phyloP scores from a whole-genome alignment of 2,888 invertebrate species.

The Phaedon cochleariae region DNA sequence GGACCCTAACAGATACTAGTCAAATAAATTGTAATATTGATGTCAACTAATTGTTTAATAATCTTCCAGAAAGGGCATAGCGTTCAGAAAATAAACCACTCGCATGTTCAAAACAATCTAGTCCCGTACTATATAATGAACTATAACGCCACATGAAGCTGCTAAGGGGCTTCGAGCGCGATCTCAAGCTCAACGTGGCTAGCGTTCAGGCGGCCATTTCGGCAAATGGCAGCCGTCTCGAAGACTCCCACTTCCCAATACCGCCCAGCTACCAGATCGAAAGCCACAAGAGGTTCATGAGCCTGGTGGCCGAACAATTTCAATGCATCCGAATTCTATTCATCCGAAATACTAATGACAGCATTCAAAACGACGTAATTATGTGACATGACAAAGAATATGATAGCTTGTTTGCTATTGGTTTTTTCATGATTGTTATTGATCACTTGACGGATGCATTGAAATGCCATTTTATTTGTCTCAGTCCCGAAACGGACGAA shows the following conservation, averaged over 20 bases:
- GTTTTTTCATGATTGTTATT: not conserved
- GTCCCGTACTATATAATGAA: conserved; percentile 45
- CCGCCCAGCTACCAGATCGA: conserved; percentile 67
- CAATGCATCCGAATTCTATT: too few species aligned
- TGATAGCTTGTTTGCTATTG: too few species aligned
- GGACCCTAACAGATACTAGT: too few species aligned
- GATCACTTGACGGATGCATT: not conserved
- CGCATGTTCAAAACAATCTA: not conserved
- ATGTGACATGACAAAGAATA: too few species aligned
- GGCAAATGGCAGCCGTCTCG: conserved; percentile 26
- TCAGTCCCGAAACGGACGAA: conserved; percentile 59
- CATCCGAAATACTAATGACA: too few species aligned
- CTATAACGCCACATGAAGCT: conserved; percentile 74
- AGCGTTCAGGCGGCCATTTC: conserved; percentile 55
- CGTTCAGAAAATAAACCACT: too few species aligned
- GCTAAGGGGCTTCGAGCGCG: conserved; percentile 72
- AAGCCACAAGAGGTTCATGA: conserved; percentile 78
- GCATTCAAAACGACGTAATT: too few species aligned
- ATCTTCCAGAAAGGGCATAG: not conserved
- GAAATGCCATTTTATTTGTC: conserved; percentile 7
- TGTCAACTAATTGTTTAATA: too few species aligned
- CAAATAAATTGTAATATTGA: too few species aligned
- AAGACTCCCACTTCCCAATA: conserved; percentile 42
- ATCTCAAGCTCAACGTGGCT: conserved; percentile 71
- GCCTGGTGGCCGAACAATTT: too few species aligned